These are phyloP conservation scores for Pyrgus malvae DNA, from an alignment of 2,888 invertebrate species.

Conservation along the genomic window DNA sequence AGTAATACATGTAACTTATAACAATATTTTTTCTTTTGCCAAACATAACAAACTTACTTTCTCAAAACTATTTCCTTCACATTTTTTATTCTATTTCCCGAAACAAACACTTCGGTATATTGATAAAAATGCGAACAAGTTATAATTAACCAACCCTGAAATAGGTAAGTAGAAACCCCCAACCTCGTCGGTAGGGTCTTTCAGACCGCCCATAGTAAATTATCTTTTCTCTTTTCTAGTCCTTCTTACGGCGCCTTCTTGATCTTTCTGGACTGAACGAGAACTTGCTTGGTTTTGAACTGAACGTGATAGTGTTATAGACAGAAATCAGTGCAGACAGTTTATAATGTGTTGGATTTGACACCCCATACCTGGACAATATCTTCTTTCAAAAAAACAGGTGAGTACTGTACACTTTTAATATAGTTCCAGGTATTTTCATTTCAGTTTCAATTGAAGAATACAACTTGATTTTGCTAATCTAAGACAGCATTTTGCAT, in stretches of 20 bases:
- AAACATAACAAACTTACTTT: not conserved
- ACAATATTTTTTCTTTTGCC: not conserved
- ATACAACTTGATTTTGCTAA: too few relatives aligned
- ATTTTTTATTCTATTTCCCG: not conserved
- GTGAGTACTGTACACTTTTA: slow-evolving; percentile 37
- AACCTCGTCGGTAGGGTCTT: slow-evolving; percentile 14
- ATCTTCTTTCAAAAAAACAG: slow-evolving; percentile 40
- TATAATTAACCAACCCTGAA: slow-evolving; percentile 7
- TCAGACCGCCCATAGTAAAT: slow-evolving; percentile 21
- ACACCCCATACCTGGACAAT: slow-evolving; percentile 40
- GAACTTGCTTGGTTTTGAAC: slow-evolving; percentile 30
- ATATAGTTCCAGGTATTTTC: not conserved
- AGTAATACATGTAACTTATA: too few relatives aligned
- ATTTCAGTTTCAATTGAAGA: too few relatives aligned
- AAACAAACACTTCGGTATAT: slow-evolving; percentile 2
- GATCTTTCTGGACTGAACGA: slow-evolving; percentile 32
- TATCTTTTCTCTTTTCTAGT: slow-evolving; percentile 41
- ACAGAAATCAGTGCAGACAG: slow-evolving; percentile 44
- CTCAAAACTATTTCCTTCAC: not conserved
- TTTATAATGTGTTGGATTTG: slow-evolving; percentile 55
- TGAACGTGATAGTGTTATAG: slow-evolving; percentile 30
- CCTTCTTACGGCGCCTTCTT: slow-evolving; percentile 37
- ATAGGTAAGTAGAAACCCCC: slow-evolving; percentile 18
- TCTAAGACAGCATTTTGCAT: too few relatives aligned
- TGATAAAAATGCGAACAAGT: slow-evolving; percentile 1